Percentiles rank a stretch among this genome's conserved stretches.
Conservation (phyloP, 1,140 invertebrate genomes). For the Agrilus planipennis region DNA sequence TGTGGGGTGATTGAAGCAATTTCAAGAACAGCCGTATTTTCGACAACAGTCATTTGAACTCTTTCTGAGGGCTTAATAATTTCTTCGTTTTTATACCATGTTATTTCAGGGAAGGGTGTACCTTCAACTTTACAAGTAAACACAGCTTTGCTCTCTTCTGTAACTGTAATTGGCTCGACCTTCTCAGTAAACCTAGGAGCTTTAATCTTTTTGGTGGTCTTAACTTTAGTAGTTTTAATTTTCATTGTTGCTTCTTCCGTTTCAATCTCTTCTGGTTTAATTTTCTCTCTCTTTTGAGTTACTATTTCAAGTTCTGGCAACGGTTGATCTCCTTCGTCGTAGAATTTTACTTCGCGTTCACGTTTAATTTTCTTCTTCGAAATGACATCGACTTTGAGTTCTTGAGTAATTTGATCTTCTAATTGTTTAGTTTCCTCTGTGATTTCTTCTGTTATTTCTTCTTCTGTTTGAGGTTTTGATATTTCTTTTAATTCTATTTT, state of each 20-base stretch:
- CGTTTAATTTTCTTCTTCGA: slow-evolving; percentile 38
- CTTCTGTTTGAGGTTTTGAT: slow-evolving; percentile 8
- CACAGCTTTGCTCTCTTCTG: slow-evolving; percentile 46
- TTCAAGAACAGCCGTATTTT: slow-evolving; percentile 52
- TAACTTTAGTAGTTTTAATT: slow-evolving; percentile 34
- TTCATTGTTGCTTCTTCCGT: slow-evolving; percentile 34
- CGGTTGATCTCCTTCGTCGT: slow-evolving; percentile 37
- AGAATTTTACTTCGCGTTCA: slow-evolving; percentile 29
- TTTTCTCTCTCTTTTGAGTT: slow-evolving; percentile 31
- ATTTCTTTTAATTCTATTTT: slow-evolving; percentile 29
- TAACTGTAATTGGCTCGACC: slow-evolving; percentile 50
- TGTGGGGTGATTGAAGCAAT: slow-evolving; percentile 50
- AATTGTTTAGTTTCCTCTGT: slow-evolving; percentile 30
- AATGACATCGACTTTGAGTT: slow-evolving; percentile 38
- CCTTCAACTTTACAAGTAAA: slow-evolving; percentile 58
- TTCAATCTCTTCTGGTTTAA: slow-evolving; percentile 37
- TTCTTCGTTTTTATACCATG: slow-evolving; percentile 66
- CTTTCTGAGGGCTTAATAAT: slow-evolving; percentile 51
- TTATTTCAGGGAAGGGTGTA: slow-evolving; percentile 53
- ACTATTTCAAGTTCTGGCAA: slow-evolving; percentile 42
- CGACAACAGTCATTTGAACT: slow-evolving; percentile 44
- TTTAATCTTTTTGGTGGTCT: too few relatives aligned
- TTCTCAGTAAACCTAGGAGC: slow-evolving; percentile 60
- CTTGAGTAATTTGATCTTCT: slow-evolving; percentile 31
- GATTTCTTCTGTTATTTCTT: slow-evolving; percentile 20